A percentile compares a stretch with the other conserved stretches of the same genome.
phyloP scores from a whole-genome alignment of 1,140 invertebrate genomes.

The Solenopsis fugax region DNA sequence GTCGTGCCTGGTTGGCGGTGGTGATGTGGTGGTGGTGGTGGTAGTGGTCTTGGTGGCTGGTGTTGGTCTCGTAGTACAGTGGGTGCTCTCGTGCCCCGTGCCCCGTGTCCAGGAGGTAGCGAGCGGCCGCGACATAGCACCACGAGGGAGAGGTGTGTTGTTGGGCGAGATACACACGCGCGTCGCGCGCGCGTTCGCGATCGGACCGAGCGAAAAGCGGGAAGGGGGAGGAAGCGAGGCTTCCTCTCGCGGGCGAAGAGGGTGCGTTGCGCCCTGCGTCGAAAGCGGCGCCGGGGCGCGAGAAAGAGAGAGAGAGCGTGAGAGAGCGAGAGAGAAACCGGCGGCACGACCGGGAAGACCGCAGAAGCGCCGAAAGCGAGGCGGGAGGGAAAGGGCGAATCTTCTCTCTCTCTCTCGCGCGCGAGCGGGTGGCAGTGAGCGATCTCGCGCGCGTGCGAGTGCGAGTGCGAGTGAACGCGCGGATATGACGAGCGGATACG shows the following conservation, averaged over 20 bases:
- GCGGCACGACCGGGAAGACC: background rate
- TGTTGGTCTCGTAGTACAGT: conserved; percentile 47
- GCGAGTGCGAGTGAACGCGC: conserved; percentile 63
- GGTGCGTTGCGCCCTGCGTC: conserved; percentile 55
- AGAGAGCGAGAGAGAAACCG: background rate
- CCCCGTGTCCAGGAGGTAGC: conserved; percentile 43
- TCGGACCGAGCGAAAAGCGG: background rate
- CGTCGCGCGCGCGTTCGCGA: background rate
- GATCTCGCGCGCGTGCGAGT: conserved; percentile 61
- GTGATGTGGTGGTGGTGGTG: conserved; percentile 5
- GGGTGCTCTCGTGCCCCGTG: conserved; percentile 36
- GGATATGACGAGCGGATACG: conserved; percentile 81
- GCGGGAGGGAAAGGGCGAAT: conserved; percentile 27
- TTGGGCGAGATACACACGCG: background rate
- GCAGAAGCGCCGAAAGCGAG: background rate
- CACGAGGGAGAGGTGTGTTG: conserved; percentile 15
- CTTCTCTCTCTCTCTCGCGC: background rate
- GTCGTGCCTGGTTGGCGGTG: conserved; percentile 42
- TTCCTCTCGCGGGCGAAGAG: conserved; percentile 21
- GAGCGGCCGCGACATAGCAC: background rate
- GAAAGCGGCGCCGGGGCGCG: conserved; percentile 29
- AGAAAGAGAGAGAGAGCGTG: too few relatives aligned
- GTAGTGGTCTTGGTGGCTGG: background rate
- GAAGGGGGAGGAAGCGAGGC: background rate
- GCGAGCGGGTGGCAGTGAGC: background rate